phyloP scores from a whole-genome alignment of 1,140 invertebrate species.

The Aradophagus sp. region DNA sequence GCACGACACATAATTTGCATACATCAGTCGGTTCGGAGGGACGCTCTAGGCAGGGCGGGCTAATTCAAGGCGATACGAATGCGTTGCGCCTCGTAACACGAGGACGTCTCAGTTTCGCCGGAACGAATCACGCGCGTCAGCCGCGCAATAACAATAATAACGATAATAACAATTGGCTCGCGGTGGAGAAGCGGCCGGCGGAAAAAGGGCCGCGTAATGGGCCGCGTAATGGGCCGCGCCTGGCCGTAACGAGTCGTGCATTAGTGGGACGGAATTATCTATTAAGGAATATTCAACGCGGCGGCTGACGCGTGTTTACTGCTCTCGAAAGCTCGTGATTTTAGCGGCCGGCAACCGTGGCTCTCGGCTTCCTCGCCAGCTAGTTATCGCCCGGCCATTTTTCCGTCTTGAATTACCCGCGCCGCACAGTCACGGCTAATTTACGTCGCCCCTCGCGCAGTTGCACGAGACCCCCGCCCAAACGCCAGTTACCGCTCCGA shows the following conservation, averaged over 20 bases:
- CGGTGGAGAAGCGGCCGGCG: not conserved
- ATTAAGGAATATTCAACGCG: slow-evolving; percentile 11
- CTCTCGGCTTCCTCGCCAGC: slow-evolving; percentile 2
- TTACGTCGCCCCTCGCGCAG: slow-evolving; percentile 34
- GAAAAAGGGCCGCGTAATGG: slow-evolving; percentile 16
- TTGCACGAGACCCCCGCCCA: slow-evolving; percentile 3
- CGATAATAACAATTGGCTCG: too few species aligned
- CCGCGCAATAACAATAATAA: slow-evolving; percentile 28
- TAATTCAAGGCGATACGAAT: slow-evolving; percentile 52
- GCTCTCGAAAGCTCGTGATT: slow-evolving; percentile 5
- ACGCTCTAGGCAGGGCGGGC: slow-evolving; percentile 50
- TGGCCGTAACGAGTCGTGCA: slow-evolving; percentile 5
- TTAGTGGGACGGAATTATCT: slow-evolving; percentile 30
- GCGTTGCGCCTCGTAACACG: slow-evolving; percentile 17
- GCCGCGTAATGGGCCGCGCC: slow-evolving; percentile 1
- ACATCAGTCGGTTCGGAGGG: slow-evolving; percentile 59
- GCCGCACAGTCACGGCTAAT: slow-evolving; percentile 50
- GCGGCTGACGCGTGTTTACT: not conserved
- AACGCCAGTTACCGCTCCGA: slow-evolving; percentile 3
- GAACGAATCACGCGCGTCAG: slow-evolving; percentile 35
- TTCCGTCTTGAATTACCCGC: slow-evolving; percentile 24
- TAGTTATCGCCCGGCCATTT: slow-evolving; percentile 18
- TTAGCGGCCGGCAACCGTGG: slow-evolving; percentile 24
- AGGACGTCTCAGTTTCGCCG: slow-evolving; percentile 36
- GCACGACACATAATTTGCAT: slow-evolving; percentile 60